These are phyloP conservation scores for Leucophenga varia DNA, from an alignment of 1,140 invertebrate species.

Conservation along the genomic window DNA sequence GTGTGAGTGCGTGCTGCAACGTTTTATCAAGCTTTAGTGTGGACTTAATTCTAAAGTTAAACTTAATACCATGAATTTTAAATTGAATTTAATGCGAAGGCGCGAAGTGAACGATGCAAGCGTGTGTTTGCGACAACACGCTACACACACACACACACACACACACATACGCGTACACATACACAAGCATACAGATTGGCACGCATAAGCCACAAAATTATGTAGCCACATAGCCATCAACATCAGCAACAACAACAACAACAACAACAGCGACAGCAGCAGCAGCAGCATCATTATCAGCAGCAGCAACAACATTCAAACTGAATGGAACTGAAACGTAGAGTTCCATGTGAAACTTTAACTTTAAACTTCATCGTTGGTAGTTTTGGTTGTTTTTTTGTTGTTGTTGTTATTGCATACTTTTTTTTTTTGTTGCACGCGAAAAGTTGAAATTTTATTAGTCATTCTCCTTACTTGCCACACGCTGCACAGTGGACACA, in stretches of 20 bases:
- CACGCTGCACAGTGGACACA: too few relatives aligned
- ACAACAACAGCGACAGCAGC: slow-evolving; percentile 6
- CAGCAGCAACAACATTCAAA: neutral
- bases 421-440: too few relatives aligned
- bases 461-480: too few relatives aligned
- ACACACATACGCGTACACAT: slow-evolving; percentile 23
- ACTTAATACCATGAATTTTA: slow-evolving; percentile 53
- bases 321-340: too few relatives aligned
- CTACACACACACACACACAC: too few relatives aligned
- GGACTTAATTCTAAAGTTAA: slow-evolving; percentile 49
- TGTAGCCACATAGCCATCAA: slow-evolving; percentile 11
- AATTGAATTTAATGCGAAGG: slow-evolving; percentile 52
- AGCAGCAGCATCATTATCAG: slow-evolving; percentile 24
- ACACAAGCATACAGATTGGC: slow-evolving; percentile 11
- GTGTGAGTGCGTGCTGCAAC: slow-evolving; percentile 1
- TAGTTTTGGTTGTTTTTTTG: too few relatives aligned
- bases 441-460: too few relatives aligned
- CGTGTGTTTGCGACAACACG: too few relatives aligned
- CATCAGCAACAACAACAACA: slow-evolving; percentile 20
- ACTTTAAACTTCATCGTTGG: too few relatives aligned
- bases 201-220: slow-evolving; percentile 1
- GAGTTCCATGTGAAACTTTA: too few relatives aligned
- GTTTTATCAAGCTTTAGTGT: slow-evolving; percentile 47
- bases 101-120: too few relatives aligned
- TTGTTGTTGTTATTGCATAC: too few relatives aligned